phyloP scores from a whole-genome alignment of 2,797 vertebrate species.

The Diplodus sargus region DNA sequence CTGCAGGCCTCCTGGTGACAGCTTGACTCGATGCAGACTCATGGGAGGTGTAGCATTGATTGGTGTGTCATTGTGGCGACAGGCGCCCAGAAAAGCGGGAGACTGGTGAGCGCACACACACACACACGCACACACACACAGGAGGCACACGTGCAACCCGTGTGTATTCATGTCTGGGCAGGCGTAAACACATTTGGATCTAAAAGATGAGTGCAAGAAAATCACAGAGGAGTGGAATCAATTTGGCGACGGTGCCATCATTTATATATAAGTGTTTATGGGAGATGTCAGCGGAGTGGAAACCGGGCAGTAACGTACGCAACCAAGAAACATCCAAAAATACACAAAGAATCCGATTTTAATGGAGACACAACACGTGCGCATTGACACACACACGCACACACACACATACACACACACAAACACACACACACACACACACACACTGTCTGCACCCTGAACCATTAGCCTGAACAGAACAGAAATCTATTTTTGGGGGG shows the following conservation, averaged over 20 bases:
- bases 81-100: constrained; percentile 50
- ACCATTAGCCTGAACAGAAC: constrained; percentile 53
- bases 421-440: not conserved
- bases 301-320: not conserved
- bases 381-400: constrained; percentile 5
- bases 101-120: constrained; percentile 9
- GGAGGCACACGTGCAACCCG: constrained; percentile 2
- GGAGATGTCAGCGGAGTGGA: not conserved
- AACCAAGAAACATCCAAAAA: constrained; percentile 22
- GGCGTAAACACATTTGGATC: constrained; percentile 18
- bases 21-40: constrained; percentile 63
- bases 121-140: too few relatives aligned
- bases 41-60: constrained; percentile 74
- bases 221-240: constrained; percentile 30
- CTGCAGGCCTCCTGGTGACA: constrained; percentile 64
- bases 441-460: constrained; percentile 26
- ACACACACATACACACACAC: too few relatives aligned
- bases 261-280: constrained; percentile 19
- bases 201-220: constrained; percentile 14
- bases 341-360: constrained; percentile 27
- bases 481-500: constrained; percentile 59
- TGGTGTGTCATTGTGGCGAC: constrained; percentile 49
- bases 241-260: constrained; percentile 27
- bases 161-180: constrained; percentile 9
- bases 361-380: constrained; percentile 4